A percentile compares a stretch with the other conserved stretches of the same genome.
phyloP scores from a whole-genome alignment of 2,888 invertebrate genomes.

The Clitarchus hookeri region DNA sequence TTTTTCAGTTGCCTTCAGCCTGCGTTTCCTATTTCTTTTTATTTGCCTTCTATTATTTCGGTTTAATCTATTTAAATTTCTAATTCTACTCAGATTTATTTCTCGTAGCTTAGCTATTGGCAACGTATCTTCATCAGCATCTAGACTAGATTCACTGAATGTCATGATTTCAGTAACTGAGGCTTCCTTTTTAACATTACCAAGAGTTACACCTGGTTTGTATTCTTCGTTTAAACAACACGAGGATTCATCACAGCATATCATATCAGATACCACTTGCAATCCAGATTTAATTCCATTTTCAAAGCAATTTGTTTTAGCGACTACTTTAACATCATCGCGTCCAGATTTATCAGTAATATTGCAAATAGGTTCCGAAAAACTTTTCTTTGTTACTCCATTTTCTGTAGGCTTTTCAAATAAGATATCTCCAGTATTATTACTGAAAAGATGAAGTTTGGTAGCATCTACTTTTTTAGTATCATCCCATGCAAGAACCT shows the following conservation, averaged over 20 bases:
- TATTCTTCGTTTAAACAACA: background rate
- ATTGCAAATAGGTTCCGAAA: background rate
- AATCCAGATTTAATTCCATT: background rate
- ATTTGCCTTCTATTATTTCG: slow-evolving; percentile 7
- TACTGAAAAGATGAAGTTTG: background rate
- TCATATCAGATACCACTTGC: background rate
- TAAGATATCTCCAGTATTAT: background rate
- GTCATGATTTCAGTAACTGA: background rate
- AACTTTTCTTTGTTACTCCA: background rate
- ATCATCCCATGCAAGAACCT: no score
- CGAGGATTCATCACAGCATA: background rate
- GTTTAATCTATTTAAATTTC: background rate
- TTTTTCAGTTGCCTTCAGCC: background rate
- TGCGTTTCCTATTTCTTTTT: background rate
- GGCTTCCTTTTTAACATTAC: background rate
- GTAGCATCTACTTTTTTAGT: background rate
- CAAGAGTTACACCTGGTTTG: background rate
- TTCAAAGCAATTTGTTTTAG: background rate
- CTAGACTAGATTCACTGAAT: background rate
- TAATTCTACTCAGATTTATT: slow-evolving; percentile 25
- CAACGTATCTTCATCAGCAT: slow-evolving; percentile 29
- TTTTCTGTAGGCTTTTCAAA: background rate
- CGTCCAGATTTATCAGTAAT: background rate
- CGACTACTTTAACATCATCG: background rate
- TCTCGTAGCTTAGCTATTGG: slow-evolving; percentile 33